Evolutionary conservation across 2,888 invertebrate species (phyloP).

Genomic region (Oxyteleia sp.): DNA sequence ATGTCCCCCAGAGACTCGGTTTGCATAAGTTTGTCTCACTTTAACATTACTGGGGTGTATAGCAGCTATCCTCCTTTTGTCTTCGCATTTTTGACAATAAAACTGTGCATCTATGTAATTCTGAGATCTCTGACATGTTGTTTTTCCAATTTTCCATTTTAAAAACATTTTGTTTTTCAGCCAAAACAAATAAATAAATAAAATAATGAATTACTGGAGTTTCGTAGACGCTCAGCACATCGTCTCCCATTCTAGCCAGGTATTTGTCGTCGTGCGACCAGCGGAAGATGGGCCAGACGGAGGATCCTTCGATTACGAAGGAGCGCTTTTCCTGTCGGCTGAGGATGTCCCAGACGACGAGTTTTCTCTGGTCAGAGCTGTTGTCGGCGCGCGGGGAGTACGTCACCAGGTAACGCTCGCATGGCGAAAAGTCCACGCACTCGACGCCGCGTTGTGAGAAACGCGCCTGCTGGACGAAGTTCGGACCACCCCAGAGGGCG

Average conservation of each 20-base stretch:
- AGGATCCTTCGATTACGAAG: conserved; percentile 94
- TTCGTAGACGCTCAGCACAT: conserved; percentile 97
- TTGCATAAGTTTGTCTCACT: too few species aligned
- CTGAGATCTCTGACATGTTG: too few species aligned
- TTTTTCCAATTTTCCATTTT: too few species aligned
- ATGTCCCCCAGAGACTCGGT: too few species aligned
- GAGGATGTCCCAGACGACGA: conserved; percentile 98
- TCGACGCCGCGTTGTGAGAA: conserved; percentile 97
- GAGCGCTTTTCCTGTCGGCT: conserved; percentile 97
- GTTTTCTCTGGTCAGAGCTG: conserved; percentile 92
- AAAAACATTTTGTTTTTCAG: too few species aligned
- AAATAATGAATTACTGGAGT: conserved; percentile 90
- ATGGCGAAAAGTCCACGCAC: conserved; percentile 98
- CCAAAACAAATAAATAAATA: too few species aligned
- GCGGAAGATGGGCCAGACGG: conserved; percentile 97
- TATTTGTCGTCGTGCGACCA: conserved; percentile 99
- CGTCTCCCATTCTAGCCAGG: conserved; percentile 95
- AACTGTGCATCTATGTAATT: too few species aligned
- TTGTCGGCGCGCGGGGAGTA: conserved; percentile 94
- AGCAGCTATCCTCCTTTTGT: too few species aligned
- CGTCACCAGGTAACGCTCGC: conserved; percentile 98
- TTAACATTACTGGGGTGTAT: too few species aligned
- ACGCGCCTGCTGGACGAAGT: conserved; percentile 96
- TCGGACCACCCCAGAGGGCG: conserved; percentile 98
- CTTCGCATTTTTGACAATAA: too few species aligned